These are phyloP conservation scores for Deilephila elpenor DNA, from an alignment of 2,888 invertebrate species.

Conservation along the genomic window DNA sequence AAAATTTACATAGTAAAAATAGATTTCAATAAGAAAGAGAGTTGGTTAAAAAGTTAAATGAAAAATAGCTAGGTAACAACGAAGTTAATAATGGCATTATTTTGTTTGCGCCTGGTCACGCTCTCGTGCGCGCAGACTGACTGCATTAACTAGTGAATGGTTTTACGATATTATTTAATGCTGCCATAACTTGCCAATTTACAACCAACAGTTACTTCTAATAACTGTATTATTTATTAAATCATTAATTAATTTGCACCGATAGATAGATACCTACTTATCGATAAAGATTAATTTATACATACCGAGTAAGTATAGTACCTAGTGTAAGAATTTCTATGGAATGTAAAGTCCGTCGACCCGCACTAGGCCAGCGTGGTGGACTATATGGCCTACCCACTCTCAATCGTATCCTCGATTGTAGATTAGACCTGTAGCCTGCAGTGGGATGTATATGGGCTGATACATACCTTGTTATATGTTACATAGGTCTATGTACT, in stretches of 20 bases:
- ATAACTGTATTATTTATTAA: constrained; percentile 23
- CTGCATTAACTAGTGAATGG: constrained; percentile 63
- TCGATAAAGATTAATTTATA: constrained; percentile 4
- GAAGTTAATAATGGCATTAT: constrained; percentile 57
- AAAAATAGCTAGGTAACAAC: constrained; percentile 43
- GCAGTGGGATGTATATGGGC: too few relatives aligned
- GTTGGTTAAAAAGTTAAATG: constrained; percentile 43
- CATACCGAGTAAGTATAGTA: neutral
- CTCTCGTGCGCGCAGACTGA: constrained; percentile 66
- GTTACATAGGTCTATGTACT: too few relatives aligned
- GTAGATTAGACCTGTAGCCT: too few relatives aligned
- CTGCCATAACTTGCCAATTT: constrained; percentile 52
- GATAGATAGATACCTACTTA: constrained; percentile 21
- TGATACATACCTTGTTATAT: too few relatives aligned
- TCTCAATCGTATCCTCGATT: too few relatives aligned
- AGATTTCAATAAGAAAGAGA: constrained; percentile 30
- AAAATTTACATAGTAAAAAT: neutral
- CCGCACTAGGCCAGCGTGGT: too few relatives aligned
- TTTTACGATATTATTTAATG: constrained; percentile 71
- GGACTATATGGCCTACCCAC: too few relatives aligned
- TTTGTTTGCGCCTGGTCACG: constrained; percentile 65
- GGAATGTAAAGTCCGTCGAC: too few relatives aligned
- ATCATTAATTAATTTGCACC: constrained; percentile 25
- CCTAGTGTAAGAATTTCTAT: too few relatives aligned
- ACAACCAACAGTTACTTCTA: constrained; percentile 36